phyloP scores from a whole-genome alignment of 2,797 vertebrate species.

The Halcyon leucocephala region DNA sequence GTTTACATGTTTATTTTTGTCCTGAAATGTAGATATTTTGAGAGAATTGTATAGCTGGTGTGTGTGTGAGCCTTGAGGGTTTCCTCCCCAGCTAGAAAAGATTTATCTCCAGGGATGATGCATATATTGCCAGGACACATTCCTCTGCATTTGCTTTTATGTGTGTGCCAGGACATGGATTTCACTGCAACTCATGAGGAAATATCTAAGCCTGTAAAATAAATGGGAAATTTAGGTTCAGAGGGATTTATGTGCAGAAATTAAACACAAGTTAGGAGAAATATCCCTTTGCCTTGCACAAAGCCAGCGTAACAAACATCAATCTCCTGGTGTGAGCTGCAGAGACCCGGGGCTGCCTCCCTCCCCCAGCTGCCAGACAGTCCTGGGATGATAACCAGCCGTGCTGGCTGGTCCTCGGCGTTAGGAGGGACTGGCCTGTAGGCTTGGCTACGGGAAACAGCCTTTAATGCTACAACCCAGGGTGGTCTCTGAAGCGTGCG shows the following conservation, averaged over 20 bases:
- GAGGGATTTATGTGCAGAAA: conserved; percentile 34
- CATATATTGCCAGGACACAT: background rate
- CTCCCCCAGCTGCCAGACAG: background rate
- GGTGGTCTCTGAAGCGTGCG: background rate
- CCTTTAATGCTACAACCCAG: background rate
- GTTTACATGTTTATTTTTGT: background rate
- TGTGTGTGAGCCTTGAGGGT: background rate
- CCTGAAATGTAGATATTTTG: background rate
- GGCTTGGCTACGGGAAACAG: background rate
- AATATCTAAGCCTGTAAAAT: background rate
- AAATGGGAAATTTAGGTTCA: background rate
- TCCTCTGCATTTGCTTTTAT: background rate
- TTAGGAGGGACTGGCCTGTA: background rate
- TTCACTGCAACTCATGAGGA: conserved; percentile 12
- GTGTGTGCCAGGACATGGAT: background rate
- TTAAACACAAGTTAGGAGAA: background rate
- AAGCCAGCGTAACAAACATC: background rate
- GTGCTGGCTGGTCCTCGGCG: fast-evolving
- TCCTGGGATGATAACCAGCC: background rate
- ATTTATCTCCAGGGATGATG: background rate
- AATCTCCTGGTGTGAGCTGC: background rate
- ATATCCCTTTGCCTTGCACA: background rate
- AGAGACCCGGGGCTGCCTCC: background rate
- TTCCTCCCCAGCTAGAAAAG: background rate
- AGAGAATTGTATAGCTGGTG: background rate